These are phyloP conservation scores for Archilochus colubris DNA, from an alignment of 2,113 vertebrate species.

Conservation along the genomic window DNA sequence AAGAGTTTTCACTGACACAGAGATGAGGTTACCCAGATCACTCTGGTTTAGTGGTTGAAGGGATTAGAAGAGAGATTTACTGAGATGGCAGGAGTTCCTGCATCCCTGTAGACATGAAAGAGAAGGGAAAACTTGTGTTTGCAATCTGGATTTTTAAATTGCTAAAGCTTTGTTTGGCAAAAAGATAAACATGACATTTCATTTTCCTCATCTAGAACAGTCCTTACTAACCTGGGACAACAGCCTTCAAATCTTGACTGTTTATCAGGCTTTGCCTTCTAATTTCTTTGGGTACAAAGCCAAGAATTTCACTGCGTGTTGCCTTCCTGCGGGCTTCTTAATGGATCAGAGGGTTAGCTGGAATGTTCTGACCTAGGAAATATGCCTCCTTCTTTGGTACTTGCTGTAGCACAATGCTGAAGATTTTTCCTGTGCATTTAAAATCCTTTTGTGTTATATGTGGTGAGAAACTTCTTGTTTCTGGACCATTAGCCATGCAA, in stretches of 20 bases:
- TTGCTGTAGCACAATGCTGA: not conserved
- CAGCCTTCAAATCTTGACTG: not conserved
- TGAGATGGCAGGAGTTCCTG: not conserved
- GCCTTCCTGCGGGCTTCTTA: slow-evolving; percentile 39
- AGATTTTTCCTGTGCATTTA: not conserved
- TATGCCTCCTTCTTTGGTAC: fast-evolving
- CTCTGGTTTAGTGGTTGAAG: not conserved
- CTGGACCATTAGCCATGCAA: not conserved
- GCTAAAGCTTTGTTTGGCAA: not conserved
- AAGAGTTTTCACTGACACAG: not conserved
- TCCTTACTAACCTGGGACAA: slow-evolving; percentile 41
- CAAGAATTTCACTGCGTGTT: not conserved
- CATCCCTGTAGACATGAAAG: not conserved
- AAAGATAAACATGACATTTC: slow-evolving; percentile 20
- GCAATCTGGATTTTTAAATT: slow-evolving; percentile 13
- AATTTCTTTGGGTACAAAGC: slow-evolving; percentile 40
- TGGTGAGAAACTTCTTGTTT: not conserved
- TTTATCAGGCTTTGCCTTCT: slow-evolving; percentile 42
- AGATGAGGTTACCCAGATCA: slow-evolving; percentile 25
- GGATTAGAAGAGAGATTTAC: slow-evolving; percentile 24
- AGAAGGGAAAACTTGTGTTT: slow-evolving; percentile 2
- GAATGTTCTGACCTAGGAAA: slow-evolving; percentile 40
- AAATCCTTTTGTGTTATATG: not conserved
- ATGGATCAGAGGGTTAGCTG: slow-evolving; percentile 13
- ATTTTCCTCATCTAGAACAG: slow-evolving; percentile 26